Percentiles rank a stretch among this genome's conserved stretches.
Conservation (phyloP, 2,113 vertebrate species). For the Tupaia tana region DNA sequence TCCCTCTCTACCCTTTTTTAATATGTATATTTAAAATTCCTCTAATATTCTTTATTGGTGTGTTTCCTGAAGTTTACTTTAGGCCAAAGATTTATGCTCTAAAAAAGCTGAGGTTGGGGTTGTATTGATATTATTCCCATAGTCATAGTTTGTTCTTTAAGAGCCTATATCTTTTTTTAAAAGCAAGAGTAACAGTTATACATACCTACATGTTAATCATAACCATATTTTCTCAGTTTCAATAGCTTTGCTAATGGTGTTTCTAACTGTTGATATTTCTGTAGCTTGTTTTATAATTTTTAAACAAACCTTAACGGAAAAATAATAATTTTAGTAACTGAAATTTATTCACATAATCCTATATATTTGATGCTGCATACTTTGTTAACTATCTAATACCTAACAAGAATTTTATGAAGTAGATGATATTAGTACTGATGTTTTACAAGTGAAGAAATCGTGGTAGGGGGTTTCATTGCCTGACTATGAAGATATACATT, state of each 20-base stretch:
- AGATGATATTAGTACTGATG: not conserved
- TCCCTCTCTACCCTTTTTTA: constrained; percentile 11
- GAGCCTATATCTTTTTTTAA: not conserved
- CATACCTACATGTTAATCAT: not conserved
- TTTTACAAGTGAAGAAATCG: constrained; percentile 25
- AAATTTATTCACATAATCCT: not conserved
- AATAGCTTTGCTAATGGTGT: not conserved
- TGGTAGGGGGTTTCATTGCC: not conserved
- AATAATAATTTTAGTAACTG: constrained; percentile 21
- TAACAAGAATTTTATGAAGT: not conserved
- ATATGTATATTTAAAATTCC: constrained; percentile 55
- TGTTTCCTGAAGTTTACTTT: constrained; percentile 60
- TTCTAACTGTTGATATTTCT: constrained; percentile 4
- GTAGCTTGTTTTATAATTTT: not conserved
- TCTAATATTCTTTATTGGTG: constrained; percentile 29
- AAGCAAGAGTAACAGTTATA: not conserved
- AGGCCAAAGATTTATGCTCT: constrained; percentile 2
- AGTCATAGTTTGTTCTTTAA: constrained; percentile 41
- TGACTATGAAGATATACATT: not conserved
- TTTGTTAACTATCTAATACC: constrained; percentile 13
- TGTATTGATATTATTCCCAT: constrained; percentile 44
- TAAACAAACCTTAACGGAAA: not conserved
- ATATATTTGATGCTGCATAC: not conserved
- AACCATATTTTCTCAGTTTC: not conserved
- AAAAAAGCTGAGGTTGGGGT: not conserved